These are phyloP conservation scores for Phataginus tricuspis DNA, from an alignment of 2,797 vertebrate genomes.

Conservation along the genomic window DNA sequence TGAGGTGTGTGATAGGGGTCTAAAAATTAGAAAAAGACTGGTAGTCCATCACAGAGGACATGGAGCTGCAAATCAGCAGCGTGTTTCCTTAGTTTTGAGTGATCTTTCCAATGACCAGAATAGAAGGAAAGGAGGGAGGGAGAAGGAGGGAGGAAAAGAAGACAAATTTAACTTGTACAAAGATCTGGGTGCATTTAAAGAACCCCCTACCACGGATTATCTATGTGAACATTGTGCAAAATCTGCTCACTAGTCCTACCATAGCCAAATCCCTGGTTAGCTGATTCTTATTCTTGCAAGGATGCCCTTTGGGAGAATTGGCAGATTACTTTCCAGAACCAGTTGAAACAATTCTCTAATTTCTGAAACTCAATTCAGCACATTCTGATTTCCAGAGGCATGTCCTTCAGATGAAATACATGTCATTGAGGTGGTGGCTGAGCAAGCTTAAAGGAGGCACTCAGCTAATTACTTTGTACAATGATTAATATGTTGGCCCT, in stretches of 20 bases:
- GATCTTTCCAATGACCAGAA: background rate
- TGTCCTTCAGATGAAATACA: background rate
- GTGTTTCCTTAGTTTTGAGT: background rate
- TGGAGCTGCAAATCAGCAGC: background rate
- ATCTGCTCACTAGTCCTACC: background rate
- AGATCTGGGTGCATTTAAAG: background rate
- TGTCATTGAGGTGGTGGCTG: background rate
- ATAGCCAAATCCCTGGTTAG: background rate
- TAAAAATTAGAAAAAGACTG: conserved; percentile 36
- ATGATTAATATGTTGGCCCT: background rate
- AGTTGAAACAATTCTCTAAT: background rate
- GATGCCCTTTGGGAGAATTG: background rate
- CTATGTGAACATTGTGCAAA: background rate
- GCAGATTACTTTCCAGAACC: conserved; percentile 2
- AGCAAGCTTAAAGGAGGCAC: background rate
- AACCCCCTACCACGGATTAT: background rate
- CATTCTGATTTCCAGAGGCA: background rate
- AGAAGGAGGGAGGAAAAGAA: background rate
- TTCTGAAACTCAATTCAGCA: background rate
- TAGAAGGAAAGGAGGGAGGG: background rate
- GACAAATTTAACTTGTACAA: background rate
- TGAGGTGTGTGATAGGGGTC: conserved; percentile 42
- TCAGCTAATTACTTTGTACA: background rate
- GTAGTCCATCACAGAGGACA: conserved; percentile 17
- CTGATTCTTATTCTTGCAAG: conserved; percentile 38